These are phyloP conservation scores for Acleris sparsana DNA, from an alignment of 2,888 invertebrate genomes.

Conservation along the genomic window DNA sequence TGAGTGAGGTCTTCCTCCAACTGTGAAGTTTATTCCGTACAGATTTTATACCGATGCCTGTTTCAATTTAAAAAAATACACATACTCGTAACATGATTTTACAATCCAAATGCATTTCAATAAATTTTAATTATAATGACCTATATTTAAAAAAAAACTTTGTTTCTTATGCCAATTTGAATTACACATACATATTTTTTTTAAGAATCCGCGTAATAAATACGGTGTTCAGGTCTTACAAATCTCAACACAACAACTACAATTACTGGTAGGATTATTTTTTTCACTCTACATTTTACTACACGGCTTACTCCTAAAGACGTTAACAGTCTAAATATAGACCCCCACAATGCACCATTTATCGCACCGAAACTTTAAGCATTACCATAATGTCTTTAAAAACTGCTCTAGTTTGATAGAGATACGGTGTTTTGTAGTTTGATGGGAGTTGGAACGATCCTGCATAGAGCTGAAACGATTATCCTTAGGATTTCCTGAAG, in stretches of 20 bases:
- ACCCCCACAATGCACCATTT: conserved; percentile 30
- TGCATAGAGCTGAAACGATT: conserved; percentile 5
- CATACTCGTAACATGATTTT: no score
- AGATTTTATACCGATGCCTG: no score
- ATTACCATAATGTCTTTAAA: conserved; percentile 7
- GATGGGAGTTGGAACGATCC: conserved; percentile 16
- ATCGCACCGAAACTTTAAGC: conserved; percentile 14
- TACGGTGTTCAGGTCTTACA: neutral
- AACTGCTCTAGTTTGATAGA: conserved; percentile 11
- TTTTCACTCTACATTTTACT: conserved; percentile 26
- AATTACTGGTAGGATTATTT: neutral
- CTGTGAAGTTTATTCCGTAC: no score
- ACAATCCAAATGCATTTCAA: no score
- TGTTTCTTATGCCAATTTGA: no score
- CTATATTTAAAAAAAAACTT: no score
- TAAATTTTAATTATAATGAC: no score
- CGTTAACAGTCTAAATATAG: conserved; percentile 24
- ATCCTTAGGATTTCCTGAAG: conserved; percentile 5
- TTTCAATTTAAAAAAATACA: no score
- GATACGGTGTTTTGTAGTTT: conserved; percentile 20
- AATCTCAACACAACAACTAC: no score
- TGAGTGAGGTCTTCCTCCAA: neutral
- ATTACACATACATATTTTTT: no score
- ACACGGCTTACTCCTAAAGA: conserved; percentile 12
- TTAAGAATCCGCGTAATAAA: neutral